A percentile compares a stretch with the other conserved stretches of the same genome.
These are phyloP conservation scores for Sycophaga agraensis DNA, from an alignment of 1,140 invertebrate genomes.

Conservation along the genomic window DNA sequence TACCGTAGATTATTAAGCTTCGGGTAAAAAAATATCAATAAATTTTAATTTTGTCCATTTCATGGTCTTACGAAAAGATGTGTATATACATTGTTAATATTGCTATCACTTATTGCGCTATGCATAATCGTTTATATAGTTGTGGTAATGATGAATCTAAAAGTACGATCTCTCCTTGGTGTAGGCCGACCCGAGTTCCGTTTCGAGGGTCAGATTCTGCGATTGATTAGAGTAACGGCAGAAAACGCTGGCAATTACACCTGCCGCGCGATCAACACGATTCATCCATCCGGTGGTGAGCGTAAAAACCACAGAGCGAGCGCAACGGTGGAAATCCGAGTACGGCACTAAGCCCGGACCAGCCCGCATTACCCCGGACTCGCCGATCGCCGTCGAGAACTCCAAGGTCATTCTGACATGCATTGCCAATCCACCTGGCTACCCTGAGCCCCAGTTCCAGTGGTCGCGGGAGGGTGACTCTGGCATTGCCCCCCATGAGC, in stretches of 20 bases:
- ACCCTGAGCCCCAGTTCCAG: slow-evolving; percentile 82
- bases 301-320: slow-evolving; percentile 69
- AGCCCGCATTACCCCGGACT: slow-evolving; percentile 78
- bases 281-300: slow-evolving; percentile 71
- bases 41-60: too few relatives aligned
- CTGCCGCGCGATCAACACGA: slow-evolving; percentile 80
- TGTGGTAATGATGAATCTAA: too few relatives aligned
- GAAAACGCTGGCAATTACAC: slow-evolving; percentile 84
- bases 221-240: slow-evolving; percentile 72
- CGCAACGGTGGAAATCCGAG: slow-evolving; percentile 75
- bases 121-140: too few relatives aligned
- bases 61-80: too few relatives aligned
- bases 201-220: slow-evolving; percentile 74
- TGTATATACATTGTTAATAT: too few relatives aligned
- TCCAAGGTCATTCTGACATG: slow-evolving; percentile 82
- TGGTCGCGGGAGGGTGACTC: slow-evolving; percentile 82
- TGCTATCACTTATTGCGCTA: too few relatives aligned
- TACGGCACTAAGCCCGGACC: slow-evolving; percentile 85
- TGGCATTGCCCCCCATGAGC: slow-evolving; percentile 65
- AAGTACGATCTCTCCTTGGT: too few relatives aligned
- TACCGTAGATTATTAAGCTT: too few relatives aligned
- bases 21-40: too few relatives aligned
- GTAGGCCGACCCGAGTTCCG: slow-evolving; percentile 74
- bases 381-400: slow-evolving; percentile 82
- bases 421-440: slow-evolving; percentile 81